These are phyloP conservation scores for Chiropotes sagulatus DNA, from an alignment of 2,797 vertebrate genomes.

Conservation along the genomic window DNA sequence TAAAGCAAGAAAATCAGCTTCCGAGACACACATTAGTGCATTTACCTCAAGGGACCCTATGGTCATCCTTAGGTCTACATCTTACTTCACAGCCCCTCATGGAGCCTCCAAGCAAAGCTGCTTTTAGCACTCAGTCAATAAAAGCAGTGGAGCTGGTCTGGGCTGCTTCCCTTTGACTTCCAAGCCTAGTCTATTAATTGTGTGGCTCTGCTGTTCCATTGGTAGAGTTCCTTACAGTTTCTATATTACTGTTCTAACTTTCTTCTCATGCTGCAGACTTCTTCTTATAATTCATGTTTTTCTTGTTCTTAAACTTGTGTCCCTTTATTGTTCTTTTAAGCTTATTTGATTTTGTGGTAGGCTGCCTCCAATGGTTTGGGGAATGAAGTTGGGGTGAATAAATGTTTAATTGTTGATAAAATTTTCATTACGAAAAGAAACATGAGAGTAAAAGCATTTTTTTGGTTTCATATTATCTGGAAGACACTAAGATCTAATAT, in stretches of 20 bases:
- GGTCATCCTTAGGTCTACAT: fast-evolving
- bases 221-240: background rate
- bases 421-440: slow-evolving; percentile 43
- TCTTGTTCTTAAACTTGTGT: background rate
- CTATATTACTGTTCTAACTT: background rate
- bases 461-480: background rate
- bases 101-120: background rate
- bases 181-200: background rate
- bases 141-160: background rate
- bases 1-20: background rate
- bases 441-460: background rate
- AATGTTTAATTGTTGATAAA: slow-evolving; percentile 50
- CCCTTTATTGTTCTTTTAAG: background rate
- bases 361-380: background rate
- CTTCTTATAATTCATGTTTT: background rate
- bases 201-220: background rate
- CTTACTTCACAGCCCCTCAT: background rate
- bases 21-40: fast-evolving
- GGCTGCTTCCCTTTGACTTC: background rate
- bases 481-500: background rate
- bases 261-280: background rate
- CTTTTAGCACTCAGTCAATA: background rate
- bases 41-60: background rate
- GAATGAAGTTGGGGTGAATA: background rate
- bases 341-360: slow-evolving; percentile 17